Evolutionary conservation across 1,140 invertebrate species (phyloP).

Genomic region (Caenorhabditis tropicalis): DNA sequence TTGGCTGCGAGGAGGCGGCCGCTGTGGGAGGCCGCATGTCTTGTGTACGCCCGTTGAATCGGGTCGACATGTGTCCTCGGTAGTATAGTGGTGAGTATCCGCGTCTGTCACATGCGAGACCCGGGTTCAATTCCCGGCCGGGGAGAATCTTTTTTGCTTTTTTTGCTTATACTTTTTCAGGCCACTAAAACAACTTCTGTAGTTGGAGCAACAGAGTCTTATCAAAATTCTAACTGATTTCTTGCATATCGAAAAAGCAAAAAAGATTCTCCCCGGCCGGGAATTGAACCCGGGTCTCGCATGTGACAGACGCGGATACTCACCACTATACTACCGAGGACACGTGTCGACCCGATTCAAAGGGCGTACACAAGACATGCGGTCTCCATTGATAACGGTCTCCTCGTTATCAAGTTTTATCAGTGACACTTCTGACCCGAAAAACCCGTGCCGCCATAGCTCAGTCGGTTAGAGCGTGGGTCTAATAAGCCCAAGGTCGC

Average conservation of each 20-base stretch:
- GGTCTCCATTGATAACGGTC: no score
- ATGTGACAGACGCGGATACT: constrained; percentile 66
- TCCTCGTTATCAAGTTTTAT: no score
- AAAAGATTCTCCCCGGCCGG: constrained; percentile 60
- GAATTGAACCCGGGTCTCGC: constrained; percentile 67
- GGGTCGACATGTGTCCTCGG: no score
- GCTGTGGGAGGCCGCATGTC: no score
- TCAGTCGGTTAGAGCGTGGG: constrained; percentile 72
- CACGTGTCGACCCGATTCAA: not conserved
- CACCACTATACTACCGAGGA: constrained; percentile 65
- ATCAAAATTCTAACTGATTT: no score
- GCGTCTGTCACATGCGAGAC: constrained; percentile 65
- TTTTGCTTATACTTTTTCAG: no score
- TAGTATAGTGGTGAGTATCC: constrained; percentile 67
- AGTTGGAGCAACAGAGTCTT: no score
- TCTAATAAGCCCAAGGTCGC: constrained; percentile 72
- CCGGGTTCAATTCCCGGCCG: constrained; percentile 65
- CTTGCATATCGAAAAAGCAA: not conserved
- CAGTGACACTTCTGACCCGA: no score
- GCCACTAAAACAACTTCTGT: no score
- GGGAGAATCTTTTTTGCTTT: constrained; percentile 49
- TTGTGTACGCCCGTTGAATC: no score
- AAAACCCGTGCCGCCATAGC: constrained; percentile 66
- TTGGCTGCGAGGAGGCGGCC: no score
- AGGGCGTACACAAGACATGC: no score